Conservation (phyloP, 2,113 vertebrate genomes). For the Tringa solitaria region DNA sequence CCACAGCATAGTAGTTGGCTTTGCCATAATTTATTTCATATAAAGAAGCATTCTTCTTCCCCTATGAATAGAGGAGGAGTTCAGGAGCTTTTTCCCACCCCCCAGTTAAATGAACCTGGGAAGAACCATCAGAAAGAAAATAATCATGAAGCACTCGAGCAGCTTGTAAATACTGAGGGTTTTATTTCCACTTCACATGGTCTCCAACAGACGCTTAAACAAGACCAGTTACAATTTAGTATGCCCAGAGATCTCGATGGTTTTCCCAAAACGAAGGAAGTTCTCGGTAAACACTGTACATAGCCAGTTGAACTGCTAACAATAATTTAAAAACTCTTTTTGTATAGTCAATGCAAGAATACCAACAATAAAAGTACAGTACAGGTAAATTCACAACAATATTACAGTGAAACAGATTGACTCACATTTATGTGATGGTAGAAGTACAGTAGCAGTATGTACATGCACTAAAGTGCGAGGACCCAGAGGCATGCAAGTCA, state of each 20-base stretch:
- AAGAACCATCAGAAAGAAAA: not conserved
- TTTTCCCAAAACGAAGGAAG: conserved; percentile 63
- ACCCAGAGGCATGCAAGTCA: conserved; percentile 86
- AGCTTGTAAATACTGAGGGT: conserved; percentile 66
- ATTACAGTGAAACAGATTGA: conserved; percentile 69
- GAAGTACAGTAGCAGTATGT: conserved; percentile 81
- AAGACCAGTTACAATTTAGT: conserved; percentile 63
- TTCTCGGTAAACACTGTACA: conserved; percentile 79
- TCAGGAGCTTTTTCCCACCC: not conserved
- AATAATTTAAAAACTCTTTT: conserved; percentile 85
- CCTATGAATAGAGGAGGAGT: not conserved
- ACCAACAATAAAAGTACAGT: conserved; percentile 80
- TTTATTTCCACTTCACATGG: conserved; percentile 76
- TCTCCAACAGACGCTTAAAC: conserved; percentile 71
- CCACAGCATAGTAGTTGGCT: not conserved
- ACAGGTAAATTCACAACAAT: conserved; percentile 75
- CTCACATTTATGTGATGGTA: conserved; percentile 71
- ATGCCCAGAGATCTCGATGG: conserved; percentile 55
- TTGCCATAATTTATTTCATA: not conserved
- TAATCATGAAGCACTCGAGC: not conserved
- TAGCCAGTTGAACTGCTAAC: conserved; percentile 79
- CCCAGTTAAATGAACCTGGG: not conserved
- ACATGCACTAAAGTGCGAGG: conserved; percentile 94
- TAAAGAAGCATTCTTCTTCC: not conserved
- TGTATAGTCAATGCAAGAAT: conserved; percentile 79